Evolutionary conservation across 1,140 invertebrate species (phyloP).

Genomic region (Papilio glaucus): DNA sequence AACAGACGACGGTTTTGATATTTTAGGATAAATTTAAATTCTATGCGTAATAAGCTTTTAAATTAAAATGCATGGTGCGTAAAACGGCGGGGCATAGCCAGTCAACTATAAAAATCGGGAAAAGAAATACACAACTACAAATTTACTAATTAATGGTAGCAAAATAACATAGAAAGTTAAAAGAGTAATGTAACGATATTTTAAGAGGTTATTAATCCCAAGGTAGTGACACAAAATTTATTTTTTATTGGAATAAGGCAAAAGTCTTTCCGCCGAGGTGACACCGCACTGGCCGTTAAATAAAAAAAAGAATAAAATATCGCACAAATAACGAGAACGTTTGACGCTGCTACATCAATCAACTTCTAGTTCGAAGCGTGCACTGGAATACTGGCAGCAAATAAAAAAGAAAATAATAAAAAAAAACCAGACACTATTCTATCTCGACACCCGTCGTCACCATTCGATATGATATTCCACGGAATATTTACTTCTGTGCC

Average conservation of each 20-base stretch:
- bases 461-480: conserved; percentile 16
- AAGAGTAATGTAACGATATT: not conserved
- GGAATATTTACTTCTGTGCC: conserved; percentile 8
- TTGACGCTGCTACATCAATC: conserved; percentile 16
- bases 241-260: conserved; percentile 19
- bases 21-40: no score
- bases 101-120: no score
- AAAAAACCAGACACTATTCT: not conserved
- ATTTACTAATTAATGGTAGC: no score
- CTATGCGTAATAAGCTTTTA: no score
- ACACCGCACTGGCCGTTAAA: not conserved
- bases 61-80: no score
- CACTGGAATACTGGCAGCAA: conserved; percentile 5
- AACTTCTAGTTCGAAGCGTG: conserved; percentile 16
- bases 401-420: conserved; percentile 21
- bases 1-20: no score
- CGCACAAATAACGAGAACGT: conserved; percentile 10
- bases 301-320: conserved; percentile 6
- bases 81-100: no score
- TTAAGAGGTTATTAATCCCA: not conserved
- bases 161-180: no score
- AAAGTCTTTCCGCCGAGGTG: conserved; percentile 2
- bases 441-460: conserved; percentile 14
- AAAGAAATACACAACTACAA: no score
- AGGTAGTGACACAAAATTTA: no score